A percentile compares a stretch with the other conserved stretches of the same genome.
These are phyloP conservation scores for Chymomyza fuscimana DNA, from an alignment of 2,888 invertebrate genomes.

Conservation along the genomic window DNA sequence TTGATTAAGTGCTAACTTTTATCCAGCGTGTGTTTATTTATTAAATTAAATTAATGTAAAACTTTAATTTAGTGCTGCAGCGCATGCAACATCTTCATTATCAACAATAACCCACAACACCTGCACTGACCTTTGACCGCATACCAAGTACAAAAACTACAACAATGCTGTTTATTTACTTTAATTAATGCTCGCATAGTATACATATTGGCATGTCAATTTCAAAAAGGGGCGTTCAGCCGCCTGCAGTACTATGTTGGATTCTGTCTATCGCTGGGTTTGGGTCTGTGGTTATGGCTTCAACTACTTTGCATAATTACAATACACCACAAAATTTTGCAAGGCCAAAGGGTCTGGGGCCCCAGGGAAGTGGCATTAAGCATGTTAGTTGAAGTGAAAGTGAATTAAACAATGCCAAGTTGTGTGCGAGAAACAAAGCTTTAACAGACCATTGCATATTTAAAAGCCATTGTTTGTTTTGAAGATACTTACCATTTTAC, in stretches of 20 bases:
- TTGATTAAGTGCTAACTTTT: neutral
- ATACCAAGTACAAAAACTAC: neutral
- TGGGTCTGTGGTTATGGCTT: neutral
- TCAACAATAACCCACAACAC: neutral
- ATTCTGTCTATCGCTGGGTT: neutral
- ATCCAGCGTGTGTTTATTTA: slow-evolving; percentile 8
- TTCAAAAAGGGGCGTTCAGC: neutral
- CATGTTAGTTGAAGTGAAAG: neutral
- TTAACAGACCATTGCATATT: neutral
- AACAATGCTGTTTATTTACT: neutral
- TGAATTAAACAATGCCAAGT: neutral
- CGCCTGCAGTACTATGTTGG: too few species aligned
- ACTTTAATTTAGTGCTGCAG: slow-evolving; percentile 27
- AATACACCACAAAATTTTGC: neutral
- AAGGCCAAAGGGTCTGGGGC: neutral
- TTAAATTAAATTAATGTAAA: slow-evolving; percentile 30
- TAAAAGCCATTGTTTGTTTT: neutral
- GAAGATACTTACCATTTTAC: neutral
- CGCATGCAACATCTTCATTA: neutral
- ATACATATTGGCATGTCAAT: neutral
- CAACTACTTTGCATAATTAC: slow-evolving; percentile 2
- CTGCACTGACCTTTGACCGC: neutral
- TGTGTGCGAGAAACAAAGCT: neutral
- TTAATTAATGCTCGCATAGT: slow-evolving; percentile 1
- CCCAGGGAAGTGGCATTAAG: neutral